phyloP scores from a whole-genome alignment of 2,113 vertebrate genomes.

The Numida meleagris region DNA sequence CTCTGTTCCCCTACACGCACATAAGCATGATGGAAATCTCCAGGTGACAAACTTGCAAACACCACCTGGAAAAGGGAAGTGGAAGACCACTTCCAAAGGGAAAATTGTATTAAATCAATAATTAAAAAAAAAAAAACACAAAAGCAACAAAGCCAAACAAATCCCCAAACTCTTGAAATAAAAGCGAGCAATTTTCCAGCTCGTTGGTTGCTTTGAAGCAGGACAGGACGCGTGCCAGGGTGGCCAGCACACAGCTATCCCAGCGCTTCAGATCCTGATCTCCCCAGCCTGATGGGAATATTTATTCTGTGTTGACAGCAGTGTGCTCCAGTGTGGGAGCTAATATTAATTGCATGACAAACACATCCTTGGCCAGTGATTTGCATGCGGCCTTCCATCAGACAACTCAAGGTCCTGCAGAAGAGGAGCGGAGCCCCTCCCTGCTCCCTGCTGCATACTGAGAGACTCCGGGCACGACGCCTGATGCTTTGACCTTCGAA shows the following conservation, averaged over 20 bases:
- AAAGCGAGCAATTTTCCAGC: not conserved
- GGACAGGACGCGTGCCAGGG: not conserved
- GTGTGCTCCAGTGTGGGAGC: not conserved
- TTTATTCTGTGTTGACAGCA: slow-evolving; percentile 51
- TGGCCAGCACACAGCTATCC: not conserved
- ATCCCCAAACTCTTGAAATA: too few species aligned
- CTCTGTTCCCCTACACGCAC: not conserved
- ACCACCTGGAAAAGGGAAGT: not conserved
- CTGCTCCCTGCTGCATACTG: slow-evolving; percentile 35
- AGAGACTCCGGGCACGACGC: not conserved
- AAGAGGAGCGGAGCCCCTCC: not conserved
- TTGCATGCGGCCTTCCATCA: slow-evolving; percentile 45
- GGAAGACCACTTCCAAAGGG: not conserved
- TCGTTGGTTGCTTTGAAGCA: not conserved
- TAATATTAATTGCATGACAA: slow-evolving; percentile 66
- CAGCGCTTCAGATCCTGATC: not conserved
- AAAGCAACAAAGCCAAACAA: not conserved
- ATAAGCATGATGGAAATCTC: not conserved
- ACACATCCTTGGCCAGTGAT: slow-evolving; percentile 60
- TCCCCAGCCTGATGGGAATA: not conserved
- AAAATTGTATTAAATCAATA: not conserved
- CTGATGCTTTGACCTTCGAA: slow-evolving; percentile 42
- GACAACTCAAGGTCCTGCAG: slow-evolving; percentile 44
- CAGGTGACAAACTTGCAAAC: rapidly evolving
- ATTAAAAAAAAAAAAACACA: not conserved